Conservation (phyloP, 2,113 vertebrate genomes). For the Lepus americanus region DNA sequence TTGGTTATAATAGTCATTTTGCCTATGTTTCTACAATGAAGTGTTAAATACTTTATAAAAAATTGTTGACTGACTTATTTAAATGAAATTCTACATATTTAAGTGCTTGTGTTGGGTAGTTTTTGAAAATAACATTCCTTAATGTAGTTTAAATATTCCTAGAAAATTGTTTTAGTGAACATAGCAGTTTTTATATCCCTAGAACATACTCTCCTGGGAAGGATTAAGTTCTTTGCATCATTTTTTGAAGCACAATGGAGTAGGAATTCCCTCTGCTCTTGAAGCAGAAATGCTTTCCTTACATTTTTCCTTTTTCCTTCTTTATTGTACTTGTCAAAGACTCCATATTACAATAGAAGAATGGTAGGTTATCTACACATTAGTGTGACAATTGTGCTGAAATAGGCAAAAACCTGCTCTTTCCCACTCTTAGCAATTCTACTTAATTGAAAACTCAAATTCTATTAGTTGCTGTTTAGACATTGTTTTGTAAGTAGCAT, state of each 20-base stretch:
- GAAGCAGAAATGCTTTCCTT: not conserved
- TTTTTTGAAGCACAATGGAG: not conserved
- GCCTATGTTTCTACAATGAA: conserved; percentile 91
- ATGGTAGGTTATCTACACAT: not conserved
- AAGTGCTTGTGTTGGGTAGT: conserved; percentile 86
- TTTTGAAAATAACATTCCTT: conserved; percentile 79
- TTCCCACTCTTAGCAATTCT: not conserved
- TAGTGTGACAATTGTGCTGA: not conserved
- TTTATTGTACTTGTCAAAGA: not conserved
- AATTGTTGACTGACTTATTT: conserved; percentile 90
- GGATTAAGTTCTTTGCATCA: not conserved
- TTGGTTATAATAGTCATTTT: conserved; percentile 90
- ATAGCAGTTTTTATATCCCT: not conserved
- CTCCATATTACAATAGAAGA: not conserved
- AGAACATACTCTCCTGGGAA: not conserved
- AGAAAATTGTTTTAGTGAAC: not conserved
- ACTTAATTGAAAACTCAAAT: not conserved
- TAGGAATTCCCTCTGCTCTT: not conserved
- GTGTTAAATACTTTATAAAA: conserved; percentile 91
- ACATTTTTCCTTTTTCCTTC: not conserved
- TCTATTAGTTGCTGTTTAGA: not conserved
- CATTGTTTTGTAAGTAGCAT: not conserved
- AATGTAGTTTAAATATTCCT: conserved; percentile 49
- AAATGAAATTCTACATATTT: conserved; percentile 90
- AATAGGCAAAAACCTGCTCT: not conserved